Base-by-base conservation (phyloP, 2,797 vertebrate genomes). In the Microctenopoma steveboyesi region DNA sequence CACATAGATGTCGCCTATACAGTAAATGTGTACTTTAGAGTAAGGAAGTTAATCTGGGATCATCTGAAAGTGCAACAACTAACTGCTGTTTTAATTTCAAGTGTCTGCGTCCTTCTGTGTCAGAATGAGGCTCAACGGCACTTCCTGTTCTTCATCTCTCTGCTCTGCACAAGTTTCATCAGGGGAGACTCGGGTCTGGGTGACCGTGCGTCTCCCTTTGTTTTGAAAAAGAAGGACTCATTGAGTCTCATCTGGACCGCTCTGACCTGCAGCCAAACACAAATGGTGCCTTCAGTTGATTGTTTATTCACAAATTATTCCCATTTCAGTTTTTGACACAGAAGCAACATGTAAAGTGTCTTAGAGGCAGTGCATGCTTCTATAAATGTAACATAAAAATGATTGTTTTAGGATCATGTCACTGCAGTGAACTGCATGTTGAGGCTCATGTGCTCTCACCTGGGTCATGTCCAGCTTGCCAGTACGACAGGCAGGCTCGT, bases 171-270 rank as follows among this genome's bases (percentile, higher is more conserved):
- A 2, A 92, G 64, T 47, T 92, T 93, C 91, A 93, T 93, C 53
- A 95, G 87, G 0, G 94, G 94, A 16, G 92, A 93, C 59, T 73
- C 67, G 0, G 94, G 82, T 58, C 92, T 88, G 0, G 91, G 88
- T 0, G 86, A 88, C 16, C 9, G 64, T 14, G 25, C 39, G 0
- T 91, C 88, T 40, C 93, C 92, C 69, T 94, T 95, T 0, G 89
- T 35, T 78, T 87, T 95, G 78, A 95, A 95, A 60, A 92, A 95
- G 79, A 94, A 95, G 0, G 91, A 94, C 69, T 94, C 93, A 2
- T 94, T 95, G 47, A 95, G 90, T 60, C 83, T 91, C 52, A 72
- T 94, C 86, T 95, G 94, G 47, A 95, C 82, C 0, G 84, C 88
- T 64, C 81, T 83, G 27, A 92, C 82, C 83, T 94, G 84, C n/a